These are phyloP conservation scores for Felis chaus DNA, from an alignment of 2,113 vertebrate species.

Conservation along the genomic window DNA sequence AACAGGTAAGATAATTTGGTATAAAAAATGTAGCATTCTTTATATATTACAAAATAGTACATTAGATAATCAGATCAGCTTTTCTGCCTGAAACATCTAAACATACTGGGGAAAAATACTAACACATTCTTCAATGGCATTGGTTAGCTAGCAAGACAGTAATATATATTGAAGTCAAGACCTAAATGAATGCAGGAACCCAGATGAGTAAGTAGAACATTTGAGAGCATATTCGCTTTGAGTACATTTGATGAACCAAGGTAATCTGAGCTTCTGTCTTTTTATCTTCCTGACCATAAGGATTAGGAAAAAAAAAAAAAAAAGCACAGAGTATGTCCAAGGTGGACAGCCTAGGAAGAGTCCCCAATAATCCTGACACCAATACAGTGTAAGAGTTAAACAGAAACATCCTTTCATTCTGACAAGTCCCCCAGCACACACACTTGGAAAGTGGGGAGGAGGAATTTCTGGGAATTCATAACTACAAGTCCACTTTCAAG, in stretches of 20 bases:
- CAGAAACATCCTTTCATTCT: background rate
- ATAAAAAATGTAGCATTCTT: background rate
- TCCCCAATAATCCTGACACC: background rate
- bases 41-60: background rate
- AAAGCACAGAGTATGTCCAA: background rate
- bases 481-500: background rate
- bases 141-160: background rate
- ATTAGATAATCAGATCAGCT: background rate
- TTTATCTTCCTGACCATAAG: background rate
- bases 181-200: background rate
- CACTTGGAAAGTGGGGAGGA: background rate
- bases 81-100: background rate
- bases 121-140: background rate
- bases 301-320: background rate
- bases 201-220: background rate
- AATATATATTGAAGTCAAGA: background rate
- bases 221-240: background rate
- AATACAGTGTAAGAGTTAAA: background rate
- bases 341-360: background rate
- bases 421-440: background rate
- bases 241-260: background rate
- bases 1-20: background rate
- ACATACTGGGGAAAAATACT: background rate
- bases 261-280: background rate
- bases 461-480: background rate